Evolutionary conservation across 2,797 vertebrate species (phyloP).

Genomic region (Parambassis ranga): DNA sequence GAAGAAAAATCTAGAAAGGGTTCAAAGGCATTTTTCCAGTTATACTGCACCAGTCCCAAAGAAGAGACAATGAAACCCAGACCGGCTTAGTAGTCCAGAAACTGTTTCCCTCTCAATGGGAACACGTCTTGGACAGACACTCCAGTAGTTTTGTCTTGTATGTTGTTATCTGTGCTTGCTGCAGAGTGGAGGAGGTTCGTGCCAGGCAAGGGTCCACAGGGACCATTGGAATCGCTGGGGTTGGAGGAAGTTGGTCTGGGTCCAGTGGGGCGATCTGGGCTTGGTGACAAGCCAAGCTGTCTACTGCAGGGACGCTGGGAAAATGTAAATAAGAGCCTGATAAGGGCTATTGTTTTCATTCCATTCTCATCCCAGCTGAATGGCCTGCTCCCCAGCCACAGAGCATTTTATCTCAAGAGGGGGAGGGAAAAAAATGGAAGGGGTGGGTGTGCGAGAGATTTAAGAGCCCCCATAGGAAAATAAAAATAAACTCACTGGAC

Average conservation of each 20-base stretch:
- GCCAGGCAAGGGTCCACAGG: conserved; percentile 77
- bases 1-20: conserved; percentile 10
- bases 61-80: conserved; percentile 70
- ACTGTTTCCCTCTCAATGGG: conserved; percentile 68
- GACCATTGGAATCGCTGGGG: conserved; percentile 73
- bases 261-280: conserved; percentile 73
- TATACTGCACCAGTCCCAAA: conserved; percentile 49
- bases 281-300: conserved; percentile 78
- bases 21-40: conserved; percentile 59
- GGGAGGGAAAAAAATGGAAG: conserved; percentile 62
- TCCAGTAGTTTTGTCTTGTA: conserved; percentile 78
- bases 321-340: conserved; percentile 87
- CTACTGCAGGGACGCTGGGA: conserved; percentile 82
- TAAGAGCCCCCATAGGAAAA: conserved; percentile 77
- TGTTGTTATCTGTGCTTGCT: conserved; percentile 72
- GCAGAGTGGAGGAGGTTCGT: conserved; percentile 66
- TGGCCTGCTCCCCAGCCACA: conserved; percentile 77
- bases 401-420: conserved; percentile 78
- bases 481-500: conserved; percentile 78
- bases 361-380: conserved; percentile 87
- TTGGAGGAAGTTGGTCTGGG: conserved; percentile 75
- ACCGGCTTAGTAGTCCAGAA: conserved; percentile 69
- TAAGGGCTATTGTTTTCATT: conserved; percentile 92
- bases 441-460: conserved; percentile 69
- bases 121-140: conserved; percentile 73